These are phyloP conservation scores for Heliothis subflexa DNA, from an alignment of 1,140 invertebrate species.

Conservation along the genomic window DNA sequence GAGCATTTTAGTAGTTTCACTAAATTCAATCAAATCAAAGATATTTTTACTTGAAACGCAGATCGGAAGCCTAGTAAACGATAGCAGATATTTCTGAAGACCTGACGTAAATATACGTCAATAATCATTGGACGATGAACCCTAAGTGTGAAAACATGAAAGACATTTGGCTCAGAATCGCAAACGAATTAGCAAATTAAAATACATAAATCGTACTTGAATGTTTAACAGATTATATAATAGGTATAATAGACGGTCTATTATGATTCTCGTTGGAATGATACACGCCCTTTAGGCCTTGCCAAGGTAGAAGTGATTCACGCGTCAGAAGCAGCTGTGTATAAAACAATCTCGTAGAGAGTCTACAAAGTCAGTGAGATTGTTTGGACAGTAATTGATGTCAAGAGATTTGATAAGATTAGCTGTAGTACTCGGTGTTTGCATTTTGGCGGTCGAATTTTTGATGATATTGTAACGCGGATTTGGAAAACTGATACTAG, in stretches of 20 bases:
- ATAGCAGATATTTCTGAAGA: background rate
- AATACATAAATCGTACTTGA: background rate
- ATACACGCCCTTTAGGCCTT: constrained; percentile 1
- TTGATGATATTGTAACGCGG: too few relatives aligned
- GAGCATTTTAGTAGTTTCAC: too few relatives aligned
- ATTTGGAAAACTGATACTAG: too few relatives aligned
- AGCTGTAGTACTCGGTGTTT: background rate
- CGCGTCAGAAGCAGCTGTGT: too few relatives aligned
- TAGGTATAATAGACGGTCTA: background rate
- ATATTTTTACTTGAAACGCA: too few relatives aligned
- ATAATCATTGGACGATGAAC: background rate
- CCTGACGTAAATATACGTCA: background rate
- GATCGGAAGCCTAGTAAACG: too few relatives aligned
- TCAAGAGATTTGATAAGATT: background rate
- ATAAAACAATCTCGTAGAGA: background rate
- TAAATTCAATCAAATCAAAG: too few relatives aligned
- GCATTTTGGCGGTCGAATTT: too few relatives aligned
- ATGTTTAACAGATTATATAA: constrained; percentile 14
- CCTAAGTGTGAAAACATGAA: background rate
- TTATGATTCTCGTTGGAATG: constrained; percentile 6
- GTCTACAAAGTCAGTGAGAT: background rate
- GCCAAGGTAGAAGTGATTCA: constrained; percentile 23
- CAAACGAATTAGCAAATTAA: background rate
- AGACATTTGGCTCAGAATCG: background rate
- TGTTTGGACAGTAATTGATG: background rate